Evolutionary conservation across 2,888 invertebrate genomes (phyloP).

Genomic region (Altica lythri): DNA sequence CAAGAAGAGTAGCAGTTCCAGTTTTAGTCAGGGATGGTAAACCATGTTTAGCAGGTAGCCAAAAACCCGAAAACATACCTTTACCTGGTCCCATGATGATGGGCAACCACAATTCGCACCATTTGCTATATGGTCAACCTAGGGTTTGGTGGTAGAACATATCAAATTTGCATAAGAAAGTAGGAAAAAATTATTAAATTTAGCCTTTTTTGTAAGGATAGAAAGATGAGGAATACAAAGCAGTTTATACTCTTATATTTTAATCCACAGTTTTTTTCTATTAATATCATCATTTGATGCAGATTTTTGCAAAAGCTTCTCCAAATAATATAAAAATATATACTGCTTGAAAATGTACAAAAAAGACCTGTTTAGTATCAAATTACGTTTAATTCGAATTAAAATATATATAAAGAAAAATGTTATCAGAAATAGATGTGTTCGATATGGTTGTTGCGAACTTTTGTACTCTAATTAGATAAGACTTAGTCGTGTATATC

Average conservation of each 20-base stretch:
- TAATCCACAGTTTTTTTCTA: background rate
- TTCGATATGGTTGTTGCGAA: conserved; percentile 21
- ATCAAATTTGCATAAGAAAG: conserved; percentile 7
- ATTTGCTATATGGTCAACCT: conserved; percentile 57
- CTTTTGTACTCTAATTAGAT: conserved; percentile 33
- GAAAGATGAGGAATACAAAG: background rate
- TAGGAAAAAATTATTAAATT: background rate
- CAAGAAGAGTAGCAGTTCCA: conserved; percentile 90
- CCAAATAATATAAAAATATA: too few relatives aligned
- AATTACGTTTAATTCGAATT: too few relatives aligned
- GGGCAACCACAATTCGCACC: conserved; percentile 52
- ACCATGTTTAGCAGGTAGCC: conserved; percentile 74
- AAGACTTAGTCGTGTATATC: conserved; percentile 22
- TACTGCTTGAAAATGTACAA: too few relatives aligned
- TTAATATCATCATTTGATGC: background rate
- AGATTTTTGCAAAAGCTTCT: too few relatives aligned
- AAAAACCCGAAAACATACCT: conserved; percentile 50
- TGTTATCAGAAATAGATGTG: conserved; percentile 29
- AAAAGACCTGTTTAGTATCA: too few relatives aligned
- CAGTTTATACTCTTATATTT: too few relatives aligned
- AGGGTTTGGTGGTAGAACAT: conserved; percentile 55
- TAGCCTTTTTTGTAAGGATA: background rate
- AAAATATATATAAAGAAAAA: conserved; percentile 16
- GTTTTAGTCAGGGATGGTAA: conserved; percentile 94
- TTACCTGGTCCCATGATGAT: conserved; percentile 51